Conservation (phyloP, 1,140 invertebrate species). For the Leptinotarsa undecemlineata region DNA sequence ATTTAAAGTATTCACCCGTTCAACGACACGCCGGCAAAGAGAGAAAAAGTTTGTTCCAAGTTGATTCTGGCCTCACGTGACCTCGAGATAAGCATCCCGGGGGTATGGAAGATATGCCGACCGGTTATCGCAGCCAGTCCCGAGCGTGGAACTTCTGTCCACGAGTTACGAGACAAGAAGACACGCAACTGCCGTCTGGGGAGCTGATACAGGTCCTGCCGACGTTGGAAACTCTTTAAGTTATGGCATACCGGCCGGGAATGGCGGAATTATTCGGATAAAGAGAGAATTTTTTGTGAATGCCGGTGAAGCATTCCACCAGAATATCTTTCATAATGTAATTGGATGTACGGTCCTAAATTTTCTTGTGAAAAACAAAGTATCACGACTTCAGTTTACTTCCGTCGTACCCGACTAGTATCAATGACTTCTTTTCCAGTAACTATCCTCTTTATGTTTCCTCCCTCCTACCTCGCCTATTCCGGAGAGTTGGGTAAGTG, state of each 20-base stretch:
- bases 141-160: constrained; percentile 17
- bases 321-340: no score
- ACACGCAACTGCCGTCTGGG: constrained; percentile 37
- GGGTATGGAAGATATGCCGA: constrained; percentile 33
- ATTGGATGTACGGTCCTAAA: no score
- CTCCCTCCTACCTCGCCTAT: no score
- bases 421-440: no score
- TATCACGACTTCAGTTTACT: no score
- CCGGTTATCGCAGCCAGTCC: constrained; percentile 36
- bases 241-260: constrained; percentile 25
- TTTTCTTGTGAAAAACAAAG: no score
- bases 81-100: constrained; percentile 32
- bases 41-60: constrained; percentile 20
- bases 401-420: no score
- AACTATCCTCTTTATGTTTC: no score
- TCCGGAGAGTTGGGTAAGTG: no score
- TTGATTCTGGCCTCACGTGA: constrained; percentile 23
- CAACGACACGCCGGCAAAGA: constrained; percentile 32
- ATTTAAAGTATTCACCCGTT: constrained; percentile 34
- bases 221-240: constrained; percentile 27
- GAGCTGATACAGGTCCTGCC: constrained; percentile 25
- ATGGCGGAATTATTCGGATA: not conserved
- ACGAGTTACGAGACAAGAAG: constrained; percentile 37
- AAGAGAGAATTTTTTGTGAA: not conserved
- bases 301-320: no score